phyloP scores from a whole-genome alignment of 2,888 invertebrate genomes.

The Leptopilina drosophilae region DNA sequence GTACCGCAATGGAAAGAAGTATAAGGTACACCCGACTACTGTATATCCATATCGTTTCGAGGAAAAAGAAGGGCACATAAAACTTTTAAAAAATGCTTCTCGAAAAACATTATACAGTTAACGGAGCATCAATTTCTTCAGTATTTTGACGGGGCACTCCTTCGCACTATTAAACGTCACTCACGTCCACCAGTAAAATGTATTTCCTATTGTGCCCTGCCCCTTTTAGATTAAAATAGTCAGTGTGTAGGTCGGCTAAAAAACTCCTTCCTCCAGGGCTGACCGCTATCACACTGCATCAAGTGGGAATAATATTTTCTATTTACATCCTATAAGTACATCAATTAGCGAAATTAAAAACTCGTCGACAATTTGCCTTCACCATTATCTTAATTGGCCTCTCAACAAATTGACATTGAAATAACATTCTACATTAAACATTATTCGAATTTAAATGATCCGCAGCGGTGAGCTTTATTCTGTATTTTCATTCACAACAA shows the following conservation, averaged over 20 bases:
- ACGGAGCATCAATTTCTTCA: conserved; percentile 36
- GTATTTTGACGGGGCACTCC: conserved; percentile 35
- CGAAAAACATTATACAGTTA: conserved; percentile 7
- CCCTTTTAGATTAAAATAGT: conserved; percentile 36
- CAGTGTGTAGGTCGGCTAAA: conserved; percentile 23
- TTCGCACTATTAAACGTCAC: conserved; percentile 40
- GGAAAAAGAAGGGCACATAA: neutral
- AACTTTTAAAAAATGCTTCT: neutral
- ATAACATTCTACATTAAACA: neutral
- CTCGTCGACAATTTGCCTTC: conserved; percentile 2
- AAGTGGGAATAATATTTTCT: conserved; percentile 9
- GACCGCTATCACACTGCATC: conserved; percentile 26
- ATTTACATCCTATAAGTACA: neutral
- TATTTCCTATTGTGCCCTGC: conserved; percentile 40
- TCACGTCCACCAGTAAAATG: conserved; percentile 36
- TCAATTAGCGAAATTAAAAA: conserved; percentile 30
- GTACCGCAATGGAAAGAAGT: too few relatives aligned
- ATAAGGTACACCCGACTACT: too few relatives aligned
- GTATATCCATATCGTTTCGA: neutral
- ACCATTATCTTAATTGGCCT: conserved; percentile 25
- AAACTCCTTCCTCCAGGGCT: conserved; percentile 22
- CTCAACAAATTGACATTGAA: conserved; percentile 1
- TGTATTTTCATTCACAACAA: too few relatives aligned
- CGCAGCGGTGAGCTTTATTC: too few relatives aligned
- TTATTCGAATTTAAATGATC: too few relatives aligned